These are phyloP conservation scores for Drosophila anomalata DNA, from an alignment of 2,888 invertebrate genomes.

Conservation along the genomic window DNA sequence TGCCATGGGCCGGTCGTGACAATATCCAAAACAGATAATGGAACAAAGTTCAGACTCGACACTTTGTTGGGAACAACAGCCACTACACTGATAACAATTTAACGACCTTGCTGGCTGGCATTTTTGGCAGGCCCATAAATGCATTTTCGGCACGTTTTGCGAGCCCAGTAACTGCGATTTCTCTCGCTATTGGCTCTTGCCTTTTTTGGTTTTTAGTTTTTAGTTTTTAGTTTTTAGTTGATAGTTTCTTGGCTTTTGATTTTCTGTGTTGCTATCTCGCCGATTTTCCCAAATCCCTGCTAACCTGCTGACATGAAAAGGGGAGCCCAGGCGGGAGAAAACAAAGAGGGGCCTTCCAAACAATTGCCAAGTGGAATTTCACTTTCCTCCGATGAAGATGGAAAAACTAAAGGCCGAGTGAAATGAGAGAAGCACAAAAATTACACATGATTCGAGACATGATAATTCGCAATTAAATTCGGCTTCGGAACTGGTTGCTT, in stretches of 20 bases:
- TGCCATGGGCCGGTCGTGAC: slow-evolving; percentile 28
- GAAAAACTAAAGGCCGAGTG: slow-evolving; percentile 55
- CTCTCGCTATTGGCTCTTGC: slow-evolving; percentile 39
- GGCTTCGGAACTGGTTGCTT: slow-evolving; percentile 61
- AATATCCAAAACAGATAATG: neutral
- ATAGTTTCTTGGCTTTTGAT: neutral
- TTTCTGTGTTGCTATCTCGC: neutral
- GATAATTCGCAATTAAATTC: slow-evolving; percentile 72
- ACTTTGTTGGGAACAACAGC: neutral
- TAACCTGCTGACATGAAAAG: slow-evolving; percentile 74
- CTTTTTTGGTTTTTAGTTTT: neutral
- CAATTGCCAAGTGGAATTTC: slow-evolving; percentile 59
- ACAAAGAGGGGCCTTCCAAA: slow-evolving; percentile 23
- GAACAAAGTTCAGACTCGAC: neutral
- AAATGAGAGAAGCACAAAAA: slow-evolving; percentile 34
- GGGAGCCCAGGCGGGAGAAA: slow-evolving; percentile 15
- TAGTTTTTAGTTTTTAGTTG: neutral
- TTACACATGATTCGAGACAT: slow-evolving; percentile 55
- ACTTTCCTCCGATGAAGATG: slow-evolving; percentile 57
- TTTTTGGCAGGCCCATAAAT: slow-evolving; percentile 31
- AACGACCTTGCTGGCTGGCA: slow-evolving; percentile 39
- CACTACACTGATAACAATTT: slow-evolving; percentile 33
- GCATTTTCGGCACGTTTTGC: slow-evolving; percentile 47
- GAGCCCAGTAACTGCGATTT: slow-evolving; percentile 47
- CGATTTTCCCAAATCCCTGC: slow-evolving; percentile 72